Percentiles rank a stretch among this genome's conserved stretches.
phyloP scores from a whole-genome alignment of 2,888 invertebrate species.

The Antheraea assamensis region DNA sequence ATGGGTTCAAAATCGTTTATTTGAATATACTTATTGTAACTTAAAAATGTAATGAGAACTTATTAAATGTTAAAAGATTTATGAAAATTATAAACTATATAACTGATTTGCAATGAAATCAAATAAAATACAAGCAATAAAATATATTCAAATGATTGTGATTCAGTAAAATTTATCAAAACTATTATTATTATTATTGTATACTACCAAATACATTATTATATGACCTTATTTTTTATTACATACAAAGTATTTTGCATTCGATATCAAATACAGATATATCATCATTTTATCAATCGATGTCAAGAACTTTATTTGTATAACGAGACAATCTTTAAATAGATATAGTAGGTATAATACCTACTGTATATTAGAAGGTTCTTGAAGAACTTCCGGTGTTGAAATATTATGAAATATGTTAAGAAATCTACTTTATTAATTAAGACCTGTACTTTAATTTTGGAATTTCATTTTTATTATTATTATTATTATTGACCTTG shows the following conservation, averaged over 20 bases:
- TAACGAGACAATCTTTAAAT: neutral
- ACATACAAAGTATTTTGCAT: neutral
- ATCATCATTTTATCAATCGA: constrained; percentile 2
- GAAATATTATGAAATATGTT: neutral
- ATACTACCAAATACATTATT: neutral
- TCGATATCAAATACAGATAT: constrained; percentile 3
- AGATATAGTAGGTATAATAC: neutral
- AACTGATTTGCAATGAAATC: neutral
- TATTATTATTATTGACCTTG: neutral
- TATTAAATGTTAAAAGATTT: too few species aligned
- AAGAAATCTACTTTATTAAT: neutral
- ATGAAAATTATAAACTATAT: too few species aligned
- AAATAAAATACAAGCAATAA: neutral
- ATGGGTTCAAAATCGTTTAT: neutral
- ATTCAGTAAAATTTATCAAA: neutral
- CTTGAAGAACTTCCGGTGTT: neutral
- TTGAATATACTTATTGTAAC: neutral
- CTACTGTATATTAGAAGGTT: neutral
- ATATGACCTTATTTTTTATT: neutral
- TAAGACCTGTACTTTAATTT: neutral
- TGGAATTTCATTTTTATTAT: neutral
- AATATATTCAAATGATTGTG: neutral
- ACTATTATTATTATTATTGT: neutral
- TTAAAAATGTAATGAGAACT: too few species aligned
- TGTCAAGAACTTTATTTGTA: constrained; percentile 1